Percentiles rank a stretch among this genome's conserved stretches.
These are phyloP conservation scores for Otocyon megalotis DNA, from an alignment of 2,113 vertebrate genomes.

Conservation along the genomic window DNA sequence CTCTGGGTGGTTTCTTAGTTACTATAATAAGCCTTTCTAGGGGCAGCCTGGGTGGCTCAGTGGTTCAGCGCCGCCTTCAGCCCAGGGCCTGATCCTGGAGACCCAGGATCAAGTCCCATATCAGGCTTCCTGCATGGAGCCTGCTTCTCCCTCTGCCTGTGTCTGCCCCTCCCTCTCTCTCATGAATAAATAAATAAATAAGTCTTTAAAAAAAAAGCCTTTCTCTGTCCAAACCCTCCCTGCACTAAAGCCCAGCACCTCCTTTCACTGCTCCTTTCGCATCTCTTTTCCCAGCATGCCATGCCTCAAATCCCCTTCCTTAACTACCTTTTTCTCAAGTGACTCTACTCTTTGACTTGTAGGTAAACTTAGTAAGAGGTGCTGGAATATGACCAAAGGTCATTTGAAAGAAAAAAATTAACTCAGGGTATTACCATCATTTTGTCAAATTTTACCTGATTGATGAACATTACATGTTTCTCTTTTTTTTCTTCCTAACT, in stretches of 20 bases:
- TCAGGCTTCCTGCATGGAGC: no score
- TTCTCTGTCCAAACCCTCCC: not conserved
- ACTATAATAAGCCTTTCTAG: not conserved
- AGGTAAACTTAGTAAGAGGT: not conserved
- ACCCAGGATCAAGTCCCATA: no score
- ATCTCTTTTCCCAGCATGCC: not conserved
- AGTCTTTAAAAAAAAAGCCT: not conserved
- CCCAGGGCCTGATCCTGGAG: no score
- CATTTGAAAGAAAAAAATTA: not conserved
- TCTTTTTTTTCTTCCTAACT: not conserved
- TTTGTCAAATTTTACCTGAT: not conserved
- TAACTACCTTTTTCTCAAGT: not conserved
- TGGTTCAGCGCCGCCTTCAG: no score
- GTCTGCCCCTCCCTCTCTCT: rapidly evolving
- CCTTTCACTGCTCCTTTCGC: not conserved
- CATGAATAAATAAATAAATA: no score
- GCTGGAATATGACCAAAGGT: not conserved
- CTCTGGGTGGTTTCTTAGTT: not conserved
- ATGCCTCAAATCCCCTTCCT: not conserved
- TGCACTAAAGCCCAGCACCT: not conserved
- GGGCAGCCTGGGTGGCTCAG: no score
- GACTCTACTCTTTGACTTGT: not conserved
- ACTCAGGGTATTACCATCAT: not conserved
- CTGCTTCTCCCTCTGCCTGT: no score
- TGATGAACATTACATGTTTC: not conserved